These are phyloP conservation scores for Brachionus angularis DNA, from an alignment of 1,140 invertebrate genomes.

Conservation along the genomic window DNA sequence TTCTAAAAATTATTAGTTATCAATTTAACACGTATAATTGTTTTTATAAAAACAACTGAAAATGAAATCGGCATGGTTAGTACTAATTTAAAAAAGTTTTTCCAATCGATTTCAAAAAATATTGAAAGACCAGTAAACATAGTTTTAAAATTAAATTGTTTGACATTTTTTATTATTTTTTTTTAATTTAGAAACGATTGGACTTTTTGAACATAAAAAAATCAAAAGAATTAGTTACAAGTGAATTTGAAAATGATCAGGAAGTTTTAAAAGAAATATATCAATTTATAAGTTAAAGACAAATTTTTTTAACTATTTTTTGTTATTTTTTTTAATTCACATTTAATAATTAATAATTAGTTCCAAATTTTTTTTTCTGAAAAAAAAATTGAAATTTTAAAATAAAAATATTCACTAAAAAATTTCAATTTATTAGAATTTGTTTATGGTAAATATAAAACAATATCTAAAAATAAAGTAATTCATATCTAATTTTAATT, in stretches of 20 bases:
- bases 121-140: conserved; percentile 1
- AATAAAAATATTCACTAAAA: no score
- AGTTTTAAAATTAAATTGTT: not conserved
- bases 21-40: conserved; percentile 11
- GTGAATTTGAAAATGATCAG: conserved; percentile 36
- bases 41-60: conserved; percentile 18
- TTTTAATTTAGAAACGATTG: conserved; percentile 13
- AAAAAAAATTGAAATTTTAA: no score
- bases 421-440: no score
- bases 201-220: conserved; percentile 36
- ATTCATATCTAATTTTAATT: no score
- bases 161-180: not conserved
- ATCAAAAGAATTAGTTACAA: conserved; percentile 11
- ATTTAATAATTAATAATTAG: no score
- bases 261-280: conserved; percentile 30
- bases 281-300: conserved; percentile 5
- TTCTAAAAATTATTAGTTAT: conserved; percentile 27
- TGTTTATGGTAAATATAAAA: no score
- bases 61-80: not conserved
- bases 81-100: conserved; percentile 33
- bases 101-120: not conserved
- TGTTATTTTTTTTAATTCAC: not conserved
- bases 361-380: no score
- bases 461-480: no score
- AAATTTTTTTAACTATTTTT: conserved; percentile 1